A percentile compares a stretch with the other conserved stretches of the same genome.
These are phyloP conservation scores for Oreochromis tanganicae DNA, from an alignment of 2,113 vertebrate species.

Conservation along the genomic window DNA sequence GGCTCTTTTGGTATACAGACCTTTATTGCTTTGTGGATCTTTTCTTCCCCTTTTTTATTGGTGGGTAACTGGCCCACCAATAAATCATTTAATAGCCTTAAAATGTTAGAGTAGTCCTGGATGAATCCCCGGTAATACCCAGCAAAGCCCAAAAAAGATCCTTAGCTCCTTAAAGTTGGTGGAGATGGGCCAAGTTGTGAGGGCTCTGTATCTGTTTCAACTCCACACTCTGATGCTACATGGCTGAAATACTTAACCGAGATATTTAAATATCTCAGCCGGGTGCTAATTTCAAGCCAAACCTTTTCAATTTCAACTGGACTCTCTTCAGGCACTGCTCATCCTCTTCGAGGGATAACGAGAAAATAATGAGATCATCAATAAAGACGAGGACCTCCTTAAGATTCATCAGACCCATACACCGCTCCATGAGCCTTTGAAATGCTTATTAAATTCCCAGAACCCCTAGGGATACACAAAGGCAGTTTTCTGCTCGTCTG, in stretches of 20 bases:
- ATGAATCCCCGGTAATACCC: background rate
- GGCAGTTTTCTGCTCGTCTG: background rate
- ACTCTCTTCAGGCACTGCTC: background rate
- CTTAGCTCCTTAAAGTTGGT: background rate
- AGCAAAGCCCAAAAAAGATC: background rate
- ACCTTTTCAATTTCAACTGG: background rate
- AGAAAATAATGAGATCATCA: background rate
- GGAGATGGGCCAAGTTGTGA: background rate
- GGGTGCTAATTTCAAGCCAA: background rate
- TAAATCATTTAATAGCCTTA: background rate
- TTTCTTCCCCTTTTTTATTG: background rate
- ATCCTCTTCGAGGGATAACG: background rate
- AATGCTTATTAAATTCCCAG: background rate
- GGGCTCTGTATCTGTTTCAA: background rate
- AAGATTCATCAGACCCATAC: background rate
- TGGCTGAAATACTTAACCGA: background rate
- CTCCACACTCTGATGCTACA: background rate
- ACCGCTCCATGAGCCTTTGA: background rate
- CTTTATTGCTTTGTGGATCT: background rate
- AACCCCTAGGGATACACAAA: background rate
- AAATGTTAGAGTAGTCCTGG: background rate
- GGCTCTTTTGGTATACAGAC: background rate
- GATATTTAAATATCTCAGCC: background rate
- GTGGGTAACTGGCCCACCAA: fast-evolving
- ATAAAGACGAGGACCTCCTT: background rate